Percentiles rank a stretch among this genome's conserved stretches.
Conservation (phyloP, 2,113 vertebrate species). For the Zosterops hypoxanthus region DNA sequence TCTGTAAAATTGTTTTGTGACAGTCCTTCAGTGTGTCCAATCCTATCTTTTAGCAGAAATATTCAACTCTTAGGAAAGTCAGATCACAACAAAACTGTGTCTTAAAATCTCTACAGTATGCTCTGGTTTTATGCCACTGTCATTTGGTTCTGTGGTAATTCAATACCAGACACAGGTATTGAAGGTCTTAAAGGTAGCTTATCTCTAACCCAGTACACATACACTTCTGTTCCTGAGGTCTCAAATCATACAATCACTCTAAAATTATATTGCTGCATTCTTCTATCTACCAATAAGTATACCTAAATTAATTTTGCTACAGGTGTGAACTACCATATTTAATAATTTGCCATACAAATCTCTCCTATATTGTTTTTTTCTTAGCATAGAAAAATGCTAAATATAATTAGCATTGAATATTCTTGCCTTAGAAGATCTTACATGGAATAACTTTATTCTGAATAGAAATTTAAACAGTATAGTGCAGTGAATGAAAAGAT, state of each 20-base stretch:
- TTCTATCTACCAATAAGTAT: background rate
- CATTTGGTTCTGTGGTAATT: background rate
- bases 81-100: background rate
- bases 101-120: background rate
- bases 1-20: background rate
- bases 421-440: background rate
- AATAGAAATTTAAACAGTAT: background rate
- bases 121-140: background rate
- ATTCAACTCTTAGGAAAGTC: background rate
- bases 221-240: background rate
- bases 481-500: background rate
- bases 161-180: background rate
- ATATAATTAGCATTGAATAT: background rate
- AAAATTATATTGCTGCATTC: background rate
- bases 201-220: background rate
- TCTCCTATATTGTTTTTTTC: background rate
- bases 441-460: background rate
- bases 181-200: background rate
- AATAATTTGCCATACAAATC: background rate
- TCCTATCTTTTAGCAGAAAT: background rate
- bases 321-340: background rate
- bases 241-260: background rate
- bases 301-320: background rate
- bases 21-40: background rate
- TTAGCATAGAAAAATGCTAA: background rate